Conservation (phyloP, 2,888 invertebrate genomes). For the Oasisia sp. region DNA sequence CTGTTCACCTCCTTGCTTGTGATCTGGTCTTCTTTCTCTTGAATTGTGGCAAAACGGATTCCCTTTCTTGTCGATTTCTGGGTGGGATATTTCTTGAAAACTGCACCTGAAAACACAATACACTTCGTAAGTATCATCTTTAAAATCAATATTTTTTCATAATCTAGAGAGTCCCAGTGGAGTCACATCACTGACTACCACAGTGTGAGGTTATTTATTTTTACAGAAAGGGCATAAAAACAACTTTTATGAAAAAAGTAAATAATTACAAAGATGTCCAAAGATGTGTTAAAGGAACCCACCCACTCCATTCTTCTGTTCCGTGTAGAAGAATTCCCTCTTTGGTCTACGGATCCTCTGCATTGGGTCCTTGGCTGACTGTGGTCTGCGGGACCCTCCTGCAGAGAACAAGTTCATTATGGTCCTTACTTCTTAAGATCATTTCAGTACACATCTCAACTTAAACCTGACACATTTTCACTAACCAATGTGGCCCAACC, state of each 20-base stretch:
- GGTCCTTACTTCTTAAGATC: too few relatives aligned
- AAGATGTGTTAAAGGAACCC: background rate
- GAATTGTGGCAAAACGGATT: constrained; percentile 54
- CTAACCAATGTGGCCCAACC: too few relatives aligned
- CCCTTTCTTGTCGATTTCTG: constrained; percentile 56
- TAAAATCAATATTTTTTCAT: background rate
- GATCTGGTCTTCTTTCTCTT: constrained; percentile 61
- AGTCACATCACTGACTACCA: too few relatives aligned
- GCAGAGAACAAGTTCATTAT: background rate
- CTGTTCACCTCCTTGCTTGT: constrained; percentile 60
- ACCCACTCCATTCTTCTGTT: constrained; percentile 48
- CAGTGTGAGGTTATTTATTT: too few relatives aligned
- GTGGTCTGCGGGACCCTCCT: background rate
- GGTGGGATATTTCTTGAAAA: constrained; percentile 56
- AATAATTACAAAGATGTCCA: background rate
- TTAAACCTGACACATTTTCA: too few relatives aligned
- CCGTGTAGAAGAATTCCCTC: constrained; percentile 57
- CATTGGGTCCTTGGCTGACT: constrained; percentile 50
- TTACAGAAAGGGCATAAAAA: too few relatives aligned
- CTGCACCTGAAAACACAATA: constrained; percentile 46
- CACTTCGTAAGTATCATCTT: too few relatives aligned
- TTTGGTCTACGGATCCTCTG: constrained; percentile 44
- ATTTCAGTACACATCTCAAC: too few relatives aligned
- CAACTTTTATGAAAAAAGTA: background rate
- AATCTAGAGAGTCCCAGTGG: too few relatives aligned